Evolutionary conservation across 92 coral and sea anemone genomes (phyloP), one percentile per base, ranked within the genome.

Genomic region (Anthopleura xanthogrammica): DNA sequence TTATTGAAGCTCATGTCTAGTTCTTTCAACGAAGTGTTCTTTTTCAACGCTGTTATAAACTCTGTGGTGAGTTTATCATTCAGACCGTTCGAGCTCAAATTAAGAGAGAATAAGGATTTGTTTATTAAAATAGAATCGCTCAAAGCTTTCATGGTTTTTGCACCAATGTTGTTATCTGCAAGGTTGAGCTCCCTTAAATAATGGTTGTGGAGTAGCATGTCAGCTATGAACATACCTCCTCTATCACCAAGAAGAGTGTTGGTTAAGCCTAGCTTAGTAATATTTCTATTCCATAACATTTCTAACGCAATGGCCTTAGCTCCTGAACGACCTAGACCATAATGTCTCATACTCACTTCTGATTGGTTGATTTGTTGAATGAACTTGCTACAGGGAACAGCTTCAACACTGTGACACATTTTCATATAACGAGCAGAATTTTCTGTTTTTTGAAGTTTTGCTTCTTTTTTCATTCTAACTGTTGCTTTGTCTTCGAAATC

Each of bases 261-360:
- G 14, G 87, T 83, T 7, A 83, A 80, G 60, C 76, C 87, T 7
- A 83, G 16, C 55, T 57, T 29, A 12, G 60, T 58, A 3, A 83
- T 83, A 5, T 24, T 83, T 12, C 60, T 60, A 50, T 83, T 83
- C 87, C 87, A 83, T 14, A 83, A 22, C 87, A 83, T 76, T 77
- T 83, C 87, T 72, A 83, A 64, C 12, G 62, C 62, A 12, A 57
- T 0, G 7, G 87, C 81, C 72, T 83, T 83, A 7, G 82, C 87
- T 19, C 87, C 87, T 16, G 7, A 12, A 17, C 12, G 19, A 2
- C 82, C 75, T 10, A 83, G 52, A 23, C 60, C 75, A 72, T 83
- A 72, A 52, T 83, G 87, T 19, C 46, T 83, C 87, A 83, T 76
- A 43, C 29, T 29, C 46, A 77, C 87, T 3, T 72, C 58, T n/a